Conservation (phyloP, 2,888 invertebrate genomes). For the Chromoteleia sp. region DNA sequence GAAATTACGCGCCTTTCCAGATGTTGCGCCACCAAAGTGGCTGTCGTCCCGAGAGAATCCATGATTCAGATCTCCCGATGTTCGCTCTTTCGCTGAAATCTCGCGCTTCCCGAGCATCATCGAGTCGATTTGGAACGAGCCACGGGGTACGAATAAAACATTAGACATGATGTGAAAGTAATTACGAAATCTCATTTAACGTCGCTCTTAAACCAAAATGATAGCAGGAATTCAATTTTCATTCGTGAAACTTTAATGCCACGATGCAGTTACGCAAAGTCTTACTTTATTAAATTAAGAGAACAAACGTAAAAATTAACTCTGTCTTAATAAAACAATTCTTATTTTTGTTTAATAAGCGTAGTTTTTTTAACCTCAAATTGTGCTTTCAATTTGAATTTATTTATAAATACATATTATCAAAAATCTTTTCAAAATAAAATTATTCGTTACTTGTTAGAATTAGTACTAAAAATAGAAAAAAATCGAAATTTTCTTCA, state of each 20-base stretch:
- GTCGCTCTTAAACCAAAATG: slow-evolving; percentile 64
- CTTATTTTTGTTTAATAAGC: too few relatives aligned
- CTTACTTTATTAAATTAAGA: slow-evolving; percentile 41
- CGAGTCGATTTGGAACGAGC: slow-evolving; percentile 65
- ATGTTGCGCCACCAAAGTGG: slow-evolving; percentile 71
- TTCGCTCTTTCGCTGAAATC: slow-evolving; percentile 67
- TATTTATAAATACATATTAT: too few relatives aligned
- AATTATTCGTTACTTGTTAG: too few relatives aligned
- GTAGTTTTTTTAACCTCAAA: too few relatives aligned
- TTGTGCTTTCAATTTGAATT: too few relatives aligned
- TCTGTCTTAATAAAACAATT: neutral
- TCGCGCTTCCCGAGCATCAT: slow-evolving; percentile 62
- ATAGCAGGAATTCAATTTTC: slow-evolving; percentile 62
- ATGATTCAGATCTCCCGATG: slow-evolving; percentile 68
- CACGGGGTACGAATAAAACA: slow-evolving; percentile 68
- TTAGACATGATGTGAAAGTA: slow-evolving; percentile 70
- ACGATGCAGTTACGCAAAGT: slow-evolving; percentile 25
- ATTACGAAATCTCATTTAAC: slow-evolving; percentile 68
- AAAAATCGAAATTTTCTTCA: too few relatives aligned
- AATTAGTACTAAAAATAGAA: too few relatives aligned
- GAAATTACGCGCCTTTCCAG: slow-evolving; percentile 72
- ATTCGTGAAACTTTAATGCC: slow-evolving; percentile 49
- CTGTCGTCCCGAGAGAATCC: slow-evolving; percentile 71
- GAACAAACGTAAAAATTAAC: neutral
- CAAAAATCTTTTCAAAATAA: too few relatives aligned